phyloP scores from a whole-genome alignment of 2,797 vertebrate species.

The Acipenser oxyrinchus region DNA sequence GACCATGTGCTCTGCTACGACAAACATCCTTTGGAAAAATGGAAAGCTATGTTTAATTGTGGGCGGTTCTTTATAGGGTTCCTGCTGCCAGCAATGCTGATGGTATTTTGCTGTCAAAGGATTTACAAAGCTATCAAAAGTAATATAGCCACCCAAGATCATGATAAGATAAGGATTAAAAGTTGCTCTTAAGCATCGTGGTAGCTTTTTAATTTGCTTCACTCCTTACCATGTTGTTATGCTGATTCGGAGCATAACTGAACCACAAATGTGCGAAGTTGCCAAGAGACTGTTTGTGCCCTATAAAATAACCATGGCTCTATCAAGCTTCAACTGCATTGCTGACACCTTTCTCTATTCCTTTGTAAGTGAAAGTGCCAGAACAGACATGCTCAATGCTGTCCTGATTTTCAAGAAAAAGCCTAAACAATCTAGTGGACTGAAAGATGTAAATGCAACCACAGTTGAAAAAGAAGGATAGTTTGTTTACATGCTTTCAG shows the following conservation, averaged over 20 bases:
- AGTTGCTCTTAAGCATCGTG: slow-evolving; percentile 58
- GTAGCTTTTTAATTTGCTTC: slow-evolving; percentile 68
- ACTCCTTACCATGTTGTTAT: slow-evolving; percentile 70
- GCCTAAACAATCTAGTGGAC: not conserved
- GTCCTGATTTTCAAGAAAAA: slow-evolving; percentile 23
- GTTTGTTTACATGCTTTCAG: not conserved
- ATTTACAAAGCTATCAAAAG: slow-evolving; percentile 58
- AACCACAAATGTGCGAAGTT: slow-evolving; percentile 22
- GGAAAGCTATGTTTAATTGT: slow-evolving; percentile 41
- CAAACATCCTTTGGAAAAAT: slow-evolving; percentile 48
- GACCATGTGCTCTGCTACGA: slow-evolving; percentile 60
- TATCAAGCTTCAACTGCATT: slow-evolving; percentile 74
- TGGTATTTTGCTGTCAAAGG: slow-evolving; percentile 61
- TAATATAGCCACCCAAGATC: slow-evolving; percentile 65
- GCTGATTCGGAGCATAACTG: slow-evolving; percentile 54
- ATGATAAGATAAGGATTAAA: slow-evolving; percentile 64
- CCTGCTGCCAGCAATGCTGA: slow-evolving; percentile 54
- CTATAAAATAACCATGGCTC: slow-evolving; percentile 61
- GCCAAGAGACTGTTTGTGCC: slow-evolving; percentile 33
- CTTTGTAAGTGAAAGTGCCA: slow-evolving; percentile 69
- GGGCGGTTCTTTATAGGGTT: slow-evolving; percentile 64
- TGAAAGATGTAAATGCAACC: not conserved
- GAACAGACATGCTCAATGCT: slow-evolving; percentile 46
- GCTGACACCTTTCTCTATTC: slow-evolving; percentile 80
- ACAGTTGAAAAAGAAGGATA: not conserved